Base-by-base conservation (phyloP, 2,797 vertebrate genomes). In the Pogonophryne albipinna region DNA sequence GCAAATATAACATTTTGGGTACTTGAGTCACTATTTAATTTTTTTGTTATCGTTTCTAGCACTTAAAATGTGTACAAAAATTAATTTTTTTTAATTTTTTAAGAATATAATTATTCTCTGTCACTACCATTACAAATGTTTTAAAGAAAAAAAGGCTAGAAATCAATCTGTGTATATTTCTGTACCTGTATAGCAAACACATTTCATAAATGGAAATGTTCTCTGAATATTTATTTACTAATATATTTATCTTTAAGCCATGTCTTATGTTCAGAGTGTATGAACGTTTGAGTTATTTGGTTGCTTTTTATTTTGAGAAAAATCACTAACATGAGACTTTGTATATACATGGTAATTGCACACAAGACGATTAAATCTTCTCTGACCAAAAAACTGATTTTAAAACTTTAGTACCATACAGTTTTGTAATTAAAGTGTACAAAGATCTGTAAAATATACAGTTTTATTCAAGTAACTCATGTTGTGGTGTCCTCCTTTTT, bases 161-260 rank as follows among this genome's bases (percentile, higher is more conserved):
- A 95, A 96, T 94, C 95, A 94, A 96, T 95, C 92, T 95, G 95
- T 98, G 95, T 98, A 98, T 97, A 98, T 98, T 94, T 97, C 96
- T 97, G 96, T 98, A 96, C 96, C 94, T 99, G 96, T 97, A 97
- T 97, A 98, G 96, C 96, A 98, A 91, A 96, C 97, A 97, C 97
- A 97, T 98, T 98, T 99, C 98, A 99, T 97, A 95, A 98, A 98
- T 97, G 98, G 98, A 99, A 99, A 96, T 97, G 98, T 99, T 99
- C 98, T 99, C 98, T 96, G 97, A 98, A 99, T 99, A 99, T 99
- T 99, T 99, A 99, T 99, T 99, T 98, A 99, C 98, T 99, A 99
- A 99, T 99, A 99, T 99, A 99, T 99, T 99, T 99, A 99, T 99
- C 97, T 97, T 93, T 97, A 99, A 99, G 97, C 97, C 97, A 97